Percentiles rank a stretch among this genome's conserved stretches.
Evolutionary conservation across 1,140 invertebrate species (phyloP).

Genomic region (Drosophila melanogaster): DNA sequence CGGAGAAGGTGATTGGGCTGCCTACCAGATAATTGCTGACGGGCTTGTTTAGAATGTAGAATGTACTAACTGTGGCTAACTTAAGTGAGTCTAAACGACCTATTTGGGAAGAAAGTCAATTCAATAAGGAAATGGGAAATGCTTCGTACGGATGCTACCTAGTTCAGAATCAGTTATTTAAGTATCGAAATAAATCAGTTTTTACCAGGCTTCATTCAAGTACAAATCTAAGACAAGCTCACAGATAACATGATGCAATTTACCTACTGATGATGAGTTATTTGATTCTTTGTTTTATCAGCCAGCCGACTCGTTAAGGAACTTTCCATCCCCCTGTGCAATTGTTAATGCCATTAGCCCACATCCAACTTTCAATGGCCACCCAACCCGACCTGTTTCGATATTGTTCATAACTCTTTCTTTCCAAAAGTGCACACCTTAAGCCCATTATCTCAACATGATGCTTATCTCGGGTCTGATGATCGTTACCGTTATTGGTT

Average conservation of each 20-base stretch:
- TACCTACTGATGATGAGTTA: not conserved
- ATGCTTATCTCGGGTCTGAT: conserved; percentile 43
- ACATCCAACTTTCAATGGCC: conserved; percentile 27
- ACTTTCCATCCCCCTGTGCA: conserved; percentile 16
- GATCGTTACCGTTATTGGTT: conserved; percentile 68
- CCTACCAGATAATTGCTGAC: conserved; percentile 12
- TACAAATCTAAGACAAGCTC: no score
- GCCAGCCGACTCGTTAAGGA: conserved; percentile 25
- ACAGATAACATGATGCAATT: no score
- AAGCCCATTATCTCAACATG: conserved; percentile 44
- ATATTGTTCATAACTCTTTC: conserved; percentile 39
- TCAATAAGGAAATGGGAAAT: not conserved
- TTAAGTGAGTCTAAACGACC: not conserved
- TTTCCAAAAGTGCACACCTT: conserved; percentile 67
- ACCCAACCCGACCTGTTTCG: conserved; percentile 13
- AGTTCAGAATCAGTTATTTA: not conserved
- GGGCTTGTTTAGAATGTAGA: conserved; percentile 26
- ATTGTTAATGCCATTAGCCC: conserved; percentile 34
- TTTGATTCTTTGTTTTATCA: conserved; percentile 11
- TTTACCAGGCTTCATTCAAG: no score
- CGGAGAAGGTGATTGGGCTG: conserved; percentile 28
- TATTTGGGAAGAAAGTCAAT: not conserved
- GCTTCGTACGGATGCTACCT: not conserved
- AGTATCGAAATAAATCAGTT: no score
- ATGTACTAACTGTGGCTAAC: conserved; percentile 19